Evolutionary conservation across 2,888 invertebrate genomes (phyloP).

Genomic region (Ochlodes sylvanus): DNA sequence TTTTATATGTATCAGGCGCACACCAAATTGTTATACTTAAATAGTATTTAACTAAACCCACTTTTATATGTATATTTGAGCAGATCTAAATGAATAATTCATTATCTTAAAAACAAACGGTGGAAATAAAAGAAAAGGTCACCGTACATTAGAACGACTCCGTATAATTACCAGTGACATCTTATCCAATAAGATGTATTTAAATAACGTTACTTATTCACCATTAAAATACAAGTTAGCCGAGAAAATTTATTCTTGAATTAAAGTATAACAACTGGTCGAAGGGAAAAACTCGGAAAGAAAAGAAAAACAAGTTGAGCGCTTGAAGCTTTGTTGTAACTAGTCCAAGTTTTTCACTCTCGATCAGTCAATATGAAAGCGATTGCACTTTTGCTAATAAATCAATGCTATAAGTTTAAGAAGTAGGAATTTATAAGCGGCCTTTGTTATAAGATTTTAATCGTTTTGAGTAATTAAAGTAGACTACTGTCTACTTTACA

Average conservation of each 20-base stretch:
- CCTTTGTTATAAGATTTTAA: background rate
- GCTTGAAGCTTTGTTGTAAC: constrained; percentile 32
- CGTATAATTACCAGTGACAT: background rate
- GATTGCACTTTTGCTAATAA: constrained; percentile 33
- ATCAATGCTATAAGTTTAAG: constrained; percentile 28
- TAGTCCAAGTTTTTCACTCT: constrained; percentile 34
- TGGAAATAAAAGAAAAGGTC: background rate
- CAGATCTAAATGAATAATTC: too few relatives aligned
- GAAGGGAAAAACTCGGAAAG: constrained; percentile 25
- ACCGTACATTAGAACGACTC: background rate
- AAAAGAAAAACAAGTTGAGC: constrained; percentile 24
- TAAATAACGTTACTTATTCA: background rate
- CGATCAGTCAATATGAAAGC: constrained; percentile 37
- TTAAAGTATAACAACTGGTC: constrained; percentile 24
- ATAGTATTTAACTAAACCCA: too few relatives aligned
- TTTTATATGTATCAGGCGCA: too few relatives aligned
- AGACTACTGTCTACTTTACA: too few relatives aligned
- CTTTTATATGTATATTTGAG: too few relatives aligned
- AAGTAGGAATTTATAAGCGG: constrained; percentile 21
- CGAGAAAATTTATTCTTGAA: constrained; percentile 14
- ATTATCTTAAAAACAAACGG: too few relatives aligned
- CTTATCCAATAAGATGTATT: background rate
- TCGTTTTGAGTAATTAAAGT: background rate
- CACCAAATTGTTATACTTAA: too few relatives aligned
- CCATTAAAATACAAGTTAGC: constrained; percentile 7